Evolutionary conservation across 92 coral and sea anemone species (phyloP).

Genomic region (Phenganax subtilis): DNA sequence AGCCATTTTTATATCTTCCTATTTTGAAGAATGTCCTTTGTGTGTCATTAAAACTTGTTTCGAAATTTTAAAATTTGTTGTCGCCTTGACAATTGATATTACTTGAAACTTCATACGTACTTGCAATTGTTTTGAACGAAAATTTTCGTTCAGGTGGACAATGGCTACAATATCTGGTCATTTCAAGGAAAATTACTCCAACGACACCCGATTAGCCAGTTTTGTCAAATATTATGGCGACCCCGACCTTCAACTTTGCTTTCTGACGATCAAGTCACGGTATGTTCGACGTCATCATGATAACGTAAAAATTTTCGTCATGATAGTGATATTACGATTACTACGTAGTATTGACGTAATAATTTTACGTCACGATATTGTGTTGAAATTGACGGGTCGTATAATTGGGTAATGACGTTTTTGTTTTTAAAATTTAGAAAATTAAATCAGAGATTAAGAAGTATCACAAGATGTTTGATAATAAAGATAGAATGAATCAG

Average conservation of each 20-base stretch:
- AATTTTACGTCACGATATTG: not conserved
- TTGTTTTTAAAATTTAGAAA: slow-evolving; percentile 47
- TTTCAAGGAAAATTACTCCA: slow-evolving; percentile 94
- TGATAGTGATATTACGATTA: not conserved
- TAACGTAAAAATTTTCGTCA: too few relatives aligned
- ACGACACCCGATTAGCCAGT: slow-evolving; percentile 84
- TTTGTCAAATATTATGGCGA: slow-evolving; percentile 95
- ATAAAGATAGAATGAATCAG: slow-evolving; percentile 97
- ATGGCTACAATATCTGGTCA: slow-evolving; percentile 98
- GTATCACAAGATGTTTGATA: slow-evolving; percentile 87
- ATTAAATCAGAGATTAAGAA: slow-evolving; percentile 89
- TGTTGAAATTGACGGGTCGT: not conserved
- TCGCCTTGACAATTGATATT: too few relatives aligned
- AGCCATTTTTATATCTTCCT: too few relatives aligned
- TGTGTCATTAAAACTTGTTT: too few relatives aligned
- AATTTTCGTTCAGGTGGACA: slow-evolving; percentile 67
- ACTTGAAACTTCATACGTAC: not conserved
- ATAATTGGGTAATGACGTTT: not conserved
- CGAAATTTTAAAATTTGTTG: too few relatives aligned
- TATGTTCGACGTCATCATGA: slow-evolving; percentile 28
- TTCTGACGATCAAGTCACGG: slow-evolving; percentile 68
- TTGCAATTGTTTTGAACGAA: not conserved
- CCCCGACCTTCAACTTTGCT: slow-evolving; percentile 79
- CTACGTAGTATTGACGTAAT: not conserved
- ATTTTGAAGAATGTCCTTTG: too few relatives aligned